Conservation (phyloP, 2,888 invertebrate genomes). For the Pachycephus smyrnensis region DNA sequence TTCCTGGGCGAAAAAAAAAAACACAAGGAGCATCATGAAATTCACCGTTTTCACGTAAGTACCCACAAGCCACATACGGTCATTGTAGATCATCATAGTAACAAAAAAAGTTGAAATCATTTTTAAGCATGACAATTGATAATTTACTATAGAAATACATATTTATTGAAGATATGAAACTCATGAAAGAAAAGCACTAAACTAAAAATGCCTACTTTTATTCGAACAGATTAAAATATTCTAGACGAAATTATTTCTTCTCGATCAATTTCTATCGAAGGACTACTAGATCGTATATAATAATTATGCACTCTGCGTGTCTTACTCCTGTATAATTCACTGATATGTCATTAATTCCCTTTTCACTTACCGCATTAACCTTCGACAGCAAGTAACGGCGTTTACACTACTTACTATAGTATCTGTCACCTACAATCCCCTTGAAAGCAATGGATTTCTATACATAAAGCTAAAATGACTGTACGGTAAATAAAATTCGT, state of each 20-base stretch:
- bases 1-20: neutral
- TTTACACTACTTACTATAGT: neutral
- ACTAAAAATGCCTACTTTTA: neutral
- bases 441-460: neutral
- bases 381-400: neutral
- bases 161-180: neutral
- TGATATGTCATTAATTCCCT: neutral
- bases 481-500: neutral
- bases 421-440: neutral
- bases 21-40: slow-evolving; percentile 42
- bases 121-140: neutral
- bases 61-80: neutral
- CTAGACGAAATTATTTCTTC: neutral
- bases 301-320: neutral
- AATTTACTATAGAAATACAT: neutral
- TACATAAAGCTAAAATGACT: neutral
- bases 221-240: neutral
- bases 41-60: slow-evolving; percentile 54
- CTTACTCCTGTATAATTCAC: neutral
- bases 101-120: neutral
- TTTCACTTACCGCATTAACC: neutral
- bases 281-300: neutral
- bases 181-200: neutral
- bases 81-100: neutral
- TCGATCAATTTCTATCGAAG: neutral